Base-by-base conservation (phyloP, 2,797 vertebrate genomes). In the Eulemur coronatus region DNA sequence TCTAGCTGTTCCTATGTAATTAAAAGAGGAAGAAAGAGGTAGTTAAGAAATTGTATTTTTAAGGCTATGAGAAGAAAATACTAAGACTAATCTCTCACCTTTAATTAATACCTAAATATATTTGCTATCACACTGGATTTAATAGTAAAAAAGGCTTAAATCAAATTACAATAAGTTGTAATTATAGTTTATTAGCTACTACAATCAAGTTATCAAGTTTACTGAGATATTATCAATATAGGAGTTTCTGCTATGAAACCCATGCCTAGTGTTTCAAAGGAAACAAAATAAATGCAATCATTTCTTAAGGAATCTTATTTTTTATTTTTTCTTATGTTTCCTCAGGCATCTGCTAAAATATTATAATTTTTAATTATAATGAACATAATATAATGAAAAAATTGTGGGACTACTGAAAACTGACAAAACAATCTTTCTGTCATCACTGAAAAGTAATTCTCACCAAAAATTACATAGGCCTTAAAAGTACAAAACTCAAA, bases 1-100 rank as follows among this genome's bases (percentile, higher is more conserved):
- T 99, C 99, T 97, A 99, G 95, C 93, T 99, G 99, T 97, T 99
- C 99, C 99, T 99, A 98, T 9, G 4, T 38, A 90, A 96, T 78
- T 84, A 92, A 96, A 93, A 95, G 30, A 86, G 28, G 8, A 91
- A 55, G 7, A 11, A 84, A 91, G 28, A 82, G 0, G 4, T 33
- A 11, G 35, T 89, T 76, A 95, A 94, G 14, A 46, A 97, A 96
- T 70, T 41, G 18, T 17, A 38, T 87, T 93, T 94, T 17, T 59
- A 95, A 84, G 79, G 94, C 13, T 97, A 84, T 70, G 57, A 87
- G 3, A 94, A 61, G 33, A 89, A 95, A 91, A 89, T 35, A 84
- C 41, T 89, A 91, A 91, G 24, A 89, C 2, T 73, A 84, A 81
- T 70, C 46, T 93, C 30, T 73, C 81, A 90, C 28, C 86, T 55